Conservation (phyloP, 2,888 invertebrate species). For the Timandra comae region DNA sequence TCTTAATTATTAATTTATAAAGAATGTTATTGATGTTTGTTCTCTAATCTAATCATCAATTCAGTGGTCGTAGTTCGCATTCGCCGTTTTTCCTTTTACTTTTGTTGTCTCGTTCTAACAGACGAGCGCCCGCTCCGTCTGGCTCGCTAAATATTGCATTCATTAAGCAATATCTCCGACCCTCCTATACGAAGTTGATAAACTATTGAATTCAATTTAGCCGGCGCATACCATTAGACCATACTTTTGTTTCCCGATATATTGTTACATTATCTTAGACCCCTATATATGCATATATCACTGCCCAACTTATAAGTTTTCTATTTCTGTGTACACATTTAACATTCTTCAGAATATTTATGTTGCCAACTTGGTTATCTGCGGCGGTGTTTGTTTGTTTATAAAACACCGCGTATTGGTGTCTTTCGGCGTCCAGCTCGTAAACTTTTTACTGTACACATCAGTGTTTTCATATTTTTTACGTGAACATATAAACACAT, state of each 20-base stretch:
- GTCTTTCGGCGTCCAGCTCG: constrained; percentile 29
- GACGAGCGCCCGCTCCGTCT: constrained; percentile 23
- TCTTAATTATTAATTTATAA: constrained; percentile 1
- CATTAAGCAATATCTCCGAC: constrained; percentile 34
- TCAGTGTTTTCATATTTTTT: constrained; percentile 15
- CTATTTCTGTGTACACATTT: constrained; percentile 31
- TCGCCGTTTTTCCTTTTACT: constrained; percentile 28
- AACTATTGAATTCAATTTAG: constrained; percentile 22
- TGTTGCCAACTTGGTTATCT: constrained; percentile 49
- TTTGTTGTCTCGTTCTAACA: constrained; percentile 30
- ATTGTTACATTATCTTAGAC: constrained; percentile 28
- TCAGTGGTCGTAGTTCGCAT: constrained; percentile 33
- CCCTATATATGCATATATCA: constrained; percentile 11
- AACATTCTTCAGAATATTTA: constrained; percentile 32
- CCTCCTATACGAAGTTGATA: constrained; percentile 25
- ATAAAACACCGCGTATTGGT: constrained; percentile 36
- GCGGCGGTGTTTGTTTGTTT: constrained; percentile 54
- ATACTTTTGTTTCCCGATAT: constrained; percentile 14
- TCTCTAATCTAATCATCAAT: constrained; percentile 28
- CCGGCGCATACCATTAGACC: constrained; percentile 8
- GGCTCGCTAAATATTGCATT: constrained; percentile 40
- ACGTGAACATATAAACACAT: constrained; percentile 16
- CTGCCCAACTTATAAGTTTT: constrained; percentile 20
- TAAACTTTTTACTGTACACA: constrained; percentile 34
- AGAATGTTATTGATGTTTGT: constrained; percentile 15